phyloP scores from a whole-genome alignment of 2,113 vertebrate species.

The Thamnophis sirtalis region DNA sequence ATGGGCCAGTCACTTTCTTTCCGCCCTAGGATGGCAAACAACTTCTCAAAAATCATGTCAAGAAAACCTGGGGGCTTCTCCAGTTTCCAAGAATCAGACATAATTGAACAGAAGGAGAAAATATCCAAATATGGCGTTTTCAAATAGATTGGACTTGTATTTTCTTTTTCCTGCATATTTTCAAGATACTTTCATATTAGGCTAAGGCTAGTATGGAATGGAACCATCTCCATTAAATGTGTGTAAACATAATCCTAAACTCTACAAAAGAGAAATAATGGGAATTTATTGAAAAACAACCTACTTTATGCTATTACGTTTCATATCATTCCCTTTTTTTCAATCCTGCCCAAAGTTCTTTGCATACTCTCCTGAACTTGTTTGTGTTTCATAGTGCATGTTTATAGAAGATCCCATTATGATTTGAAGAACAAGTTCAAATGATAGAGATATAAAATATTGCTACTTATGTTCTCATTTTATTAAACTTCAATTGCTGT shows the following conservation, averaged over 20 bases:
- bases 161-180: background rate
- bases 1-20: too few species aligned
- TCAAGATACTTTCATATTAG: background rate
- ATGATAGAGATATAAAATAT: background rate
- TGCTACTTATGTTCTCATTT: background rate
- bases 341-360: background rate
- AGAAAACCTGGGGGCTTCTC: too few species aligned
- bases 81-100: too few species aligned
- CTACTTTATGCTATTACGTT: background rate
- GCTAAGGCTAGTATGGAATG: too few species aligned
- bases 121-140: background rate
- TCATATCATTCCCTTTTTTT: background rate
- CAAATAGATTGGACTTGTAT: background rate
- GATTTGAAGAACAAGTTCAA: background rate
- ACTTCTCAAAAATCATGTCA: too few species aligned
- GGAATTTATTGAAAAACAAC: background rate
- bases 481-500: background rate
- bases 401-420: background rate
- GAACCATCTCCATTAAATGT: background rate
- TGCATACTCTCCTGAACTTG: background rate
- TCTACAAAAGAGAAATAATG: background rate
- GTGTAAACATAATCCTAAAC: background rate
- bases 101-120: too few species aligned
- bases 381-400: background rate
- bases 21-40: too few species aligned